phyloP scores from a whole-genome alignment of 2,888 invertebrate species.

The Mimumesa dahlbomi region DNA sequence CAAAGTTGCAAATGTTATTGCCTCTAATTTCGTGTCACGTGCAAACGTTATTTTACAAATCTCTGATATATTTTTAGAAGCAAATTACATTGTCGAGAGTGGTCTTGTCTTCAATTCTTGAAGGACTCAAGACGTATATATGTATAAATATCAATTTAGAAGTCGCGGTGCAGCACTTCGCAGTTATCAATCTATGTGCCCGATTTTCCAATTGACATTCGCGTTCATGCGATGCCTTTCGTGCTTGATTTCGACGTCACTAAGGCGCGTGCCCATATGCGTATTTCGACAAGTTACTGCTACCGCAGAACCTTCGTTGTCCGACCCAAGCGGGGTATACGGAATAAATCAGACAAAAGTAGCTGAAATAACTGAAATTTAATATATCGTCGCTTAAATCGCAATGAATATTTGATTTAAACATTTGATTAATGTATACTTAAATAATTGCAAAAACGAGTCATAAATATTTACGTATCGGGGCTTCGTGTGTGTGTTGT shows the following conservation, averaged over 20 bases:
- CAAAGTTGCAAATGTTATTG: no score
- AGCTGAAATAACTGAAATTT: no score
- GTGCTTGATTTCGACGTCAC: constrained; percentile 37
- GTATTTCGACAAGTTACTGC: neutral
- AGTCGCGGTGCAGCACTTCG: constrained; percentile 37
- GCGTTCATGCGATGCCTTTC: constrained; percentile 42
- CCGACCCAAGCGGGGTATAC: no score
- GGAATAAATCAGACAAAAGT: no score
- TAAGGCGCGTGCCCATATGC: constrained; percentile 15
- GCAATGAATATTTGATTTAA: no score
- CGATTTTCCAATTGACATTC: constrained; percentile 77
- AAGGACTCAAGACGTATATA: constrained; percentile 42
- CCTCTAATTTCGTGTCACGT: no score
- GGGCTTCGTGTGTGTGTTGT: no score
- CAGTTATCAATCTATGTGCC: constrained; percentile 68
- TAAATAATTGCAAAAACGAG: no score
- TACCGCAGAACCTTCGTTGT: neutral
- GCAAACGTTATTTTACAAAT: no score
- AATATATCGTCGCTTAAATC: no score
- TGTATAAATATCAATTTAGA: constrained; percentile 54
- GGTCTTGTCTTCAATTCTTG: constrained; percentile 32
- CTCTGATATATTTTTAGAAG: constrained; percentile 13
- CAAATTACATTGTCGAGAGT: constrained; percentile 19
- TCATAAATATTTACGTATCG: no score
- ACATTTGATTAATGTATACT: no score